Evolutionary conservation across 2,888 invertebrate species (phyloP).

Genomic region (Heliconius sara): DNA sequence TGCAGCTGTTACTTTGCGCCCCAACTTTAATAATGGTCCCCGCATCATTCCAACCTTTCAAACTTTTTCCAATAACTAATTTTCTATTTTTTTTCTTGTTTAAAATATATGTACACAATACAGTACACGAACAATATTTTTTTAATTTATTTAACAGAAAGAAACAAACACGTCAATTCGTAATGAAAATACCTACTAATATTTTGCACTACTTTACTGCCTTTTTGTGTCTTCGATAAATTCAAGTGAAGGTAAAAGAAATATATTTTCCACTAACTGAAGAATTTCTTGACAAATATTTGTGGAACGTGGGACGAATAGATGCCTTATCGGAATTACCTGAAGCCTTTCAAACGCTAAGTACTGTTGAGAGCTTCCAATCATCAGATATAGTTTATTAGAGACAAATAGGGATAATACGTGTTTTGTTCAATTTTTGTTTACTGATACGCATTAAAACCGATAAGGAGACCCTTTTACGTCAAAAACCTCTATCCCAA

Average conservation of each 20-base stretch:
- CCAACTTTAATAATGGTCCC: slow-evolving; percentile 75
- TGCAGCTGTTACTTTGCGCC: slow-evolving; percentile 80
- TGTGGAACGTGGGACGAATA: slow-evolving; percentile 37
- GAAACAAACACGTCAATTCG: background rate
- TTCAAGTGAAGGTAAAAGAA: slow-evolving; percentile 43
- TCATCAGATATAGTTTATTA: slow-evolving; percentile 30
- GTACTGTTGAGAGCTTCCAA: slow-evolving; percentile 9
- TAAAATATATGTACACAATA: background rate
- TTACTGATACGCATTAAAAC: slow-evolving; percentile 52
- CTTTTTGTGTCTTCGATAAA: slow-evolving; percentile 40
- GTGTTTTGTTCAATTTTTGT: slow-evolving; percentile 49
- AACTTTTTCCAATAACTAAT: slow-evolving; percentile 47
- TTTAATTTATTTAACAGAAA: slow-evolving; percentile 7
- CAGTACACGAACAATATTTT: background rate
- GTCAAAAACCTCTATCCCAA: slow-evolving; percentile 61
- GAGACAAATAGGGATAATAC: slow-evolving; percentile 38
- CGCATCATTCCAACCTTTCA: slow-evolving; percentile 71
- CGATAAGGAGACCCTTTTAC: slow-evolving; percentile 58
- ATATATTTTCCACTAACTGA: slow-evolving; percentile 42
- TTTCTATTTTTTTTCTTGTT: slow-evolving; percentile 1
- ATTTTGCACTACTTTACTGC: slow-evolving; percentile 54
- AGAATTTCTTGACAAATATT: slow-evolving; percentile 42
- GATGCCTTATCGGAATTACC: slow-evolving; percentile 24
- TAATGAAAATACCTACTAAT: slow-evolving; percentile 47
- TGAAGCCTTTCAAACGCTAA: slow-evolving; percentile 20